Evolutionary conservation across 2,113 vertebrate genomes (phyloP).

Genomic region (Scomber japonicus): DNA sequence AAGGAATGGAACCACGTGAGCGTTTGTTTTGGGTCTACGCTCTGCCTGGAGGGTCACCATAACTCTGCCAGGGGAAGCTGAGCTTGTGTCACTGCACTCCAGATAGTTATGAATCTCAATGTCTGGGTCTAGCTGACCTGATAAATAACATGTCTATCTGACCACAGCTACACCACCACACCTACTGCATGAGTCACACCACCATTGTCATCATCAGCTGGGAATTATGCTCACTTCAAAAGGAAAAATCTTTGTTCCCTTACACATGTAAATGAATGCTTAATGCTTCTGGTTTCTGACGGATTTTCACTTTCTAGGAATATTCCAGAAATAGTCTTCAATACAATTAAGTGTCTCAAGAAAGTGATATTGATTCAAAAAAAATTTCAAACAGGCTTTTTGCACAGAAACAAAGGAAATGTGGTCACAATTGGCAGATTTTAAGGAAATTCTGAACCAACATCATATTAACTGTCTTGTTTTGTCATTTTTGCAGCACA

Average conservation of each 20-base stretch:
- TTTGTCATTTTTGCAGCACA: conserved; percentile 1
- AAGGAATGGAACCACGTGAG: conserved; percentile 60
- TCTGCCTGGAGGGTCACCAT: conserved; percentile 69
- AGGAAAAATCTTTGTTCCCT: neutral
- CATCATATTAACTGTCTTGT: no score
- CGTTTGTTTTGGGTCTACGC: conserved; percentile 67
- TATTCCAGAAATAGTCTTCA: conserved; percentile 4
- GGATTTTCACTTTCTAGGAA: neutral
- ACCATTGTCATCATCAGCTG: conserved; percentile 4
- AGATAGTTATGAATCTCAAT: conserved; percentile 32
- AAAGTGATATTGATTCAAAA: no score
- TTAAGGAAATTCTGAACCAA: no score
- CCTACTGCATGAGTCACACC: conserved; percentile 31
- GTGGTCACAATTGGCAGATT: no score
- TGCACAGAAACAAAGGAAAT: conserved; percentile 8
- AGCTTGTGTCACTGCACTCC: conserved; percentile 60
- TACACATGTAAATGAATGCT: neutral
- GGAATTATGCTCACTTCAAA: neutral
- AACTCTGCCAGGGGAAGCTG: conserved; percentile 63
- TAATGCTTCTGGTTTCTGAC: neutral
- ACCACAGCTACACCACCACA: conserved; percentile 43
- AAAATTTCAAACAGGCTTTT: neutral
- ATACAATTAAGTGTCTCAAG: no score
- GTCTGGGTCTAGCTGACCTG: conserved; percentile 68
- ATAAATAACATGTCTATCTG: conserved; percentile 58